These are phyloP conservation scores for Aleadryas rufinucha DNA, from an alignment of 2,113 vertebrate genomes.

Conservation along the genomic window DNA sequence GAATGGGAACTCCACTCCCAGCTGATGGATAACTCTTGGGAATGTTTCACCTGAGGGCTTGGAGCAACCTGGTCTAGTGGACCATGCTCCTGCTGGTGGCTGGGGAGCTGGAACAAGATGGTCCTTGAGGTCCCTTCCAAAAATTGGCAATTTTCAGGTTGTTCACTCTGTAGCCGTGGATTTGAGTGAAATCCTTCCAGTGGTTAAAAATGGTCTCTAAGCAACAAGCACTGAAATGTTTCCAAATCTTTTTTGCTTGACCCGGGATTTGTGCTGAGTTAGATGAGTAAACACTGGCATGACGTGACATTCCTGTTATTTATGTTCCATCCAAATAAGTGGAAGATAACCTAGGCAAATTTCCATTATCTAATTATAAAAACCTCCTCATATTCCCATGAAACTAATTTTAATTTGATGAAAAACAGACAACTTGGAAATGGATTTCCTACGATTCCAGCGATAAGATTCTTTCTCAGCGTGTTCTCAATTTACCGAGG, in stretches of 20 bases:
- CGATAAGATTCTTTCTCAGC: slow-evolving; percentile 65
- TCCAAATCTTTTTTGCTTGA: slow-evolving; percentile 23
- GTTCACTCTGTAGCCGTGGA: neutral
- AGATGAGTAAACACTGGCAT: slow-evolving; percentile 39
- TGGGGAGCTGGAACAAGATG: neutral
- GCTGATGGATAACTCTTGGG: neutral
- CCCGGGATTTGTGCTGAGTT: slow-evolving; percentile 58
- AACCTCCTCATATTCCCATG: slow-evolving; percentile 70
- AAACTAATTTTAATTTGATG: slow-evolving; percentile 75
- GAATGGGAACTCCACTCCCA: neutral
- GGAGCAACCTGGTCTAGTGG: neutral
- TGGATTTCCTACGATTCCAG: slow-evolving; percentile 49
- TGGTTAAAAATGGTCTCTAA: slow-evolving; percentile 41
- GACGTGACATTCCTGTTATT: slow-evolving; percentile 55
- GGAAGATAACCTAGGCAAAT: slow-evolving; percentile 62
- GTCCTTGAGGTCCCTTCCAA: neutral
- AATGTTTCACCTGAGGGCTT: neutral
- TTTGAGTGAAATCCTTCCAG: neutral
- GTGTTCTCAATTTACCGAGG: slow-evolving; percentile 67
- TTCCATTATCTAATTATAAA: slow-evolving; percentile 76
- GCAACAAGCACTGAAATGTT: slow-evolving; percentile 49
- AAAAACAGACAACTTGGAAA: slow-evolving; percentile 70
- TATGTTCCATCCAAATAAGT: slow-evolving; percentile 54
- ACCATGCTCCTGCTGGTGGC: neutral
- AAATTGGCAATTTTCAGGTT: neutral